Base-by-base conservation (phyloP, 2,113 vertebrate species). In the Leptodactylus fuscus region DNA sequence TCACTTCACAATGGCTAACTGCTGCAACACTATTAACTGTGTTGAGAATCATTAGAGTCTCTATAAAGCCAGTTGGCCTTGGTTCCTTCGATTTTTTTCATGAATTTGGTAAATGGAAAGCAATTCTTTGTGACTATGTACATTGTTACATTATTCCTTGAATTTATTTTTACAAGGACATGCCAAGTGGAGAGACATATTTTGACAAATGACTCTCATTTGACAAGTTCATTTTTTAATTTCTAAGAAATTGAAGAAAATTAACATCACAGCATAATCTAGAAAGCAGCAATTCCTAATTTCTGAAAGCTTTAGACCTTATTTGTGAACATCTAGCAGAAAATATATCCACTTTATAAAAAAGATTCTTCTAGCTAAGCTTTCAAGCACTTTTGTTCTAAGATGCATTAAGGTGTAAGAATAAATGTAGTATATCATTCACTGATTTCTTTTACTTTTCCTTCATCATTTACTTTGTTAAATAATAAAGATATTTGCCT, bases 151-250 rank as follows among this genome's bases (percentile, higher is more conserved):
- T 85, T 70, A 71, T 80, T 69, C 62, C 83, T 44, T 80, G 75
- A 53, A 55, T 44, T 83, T 60, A 55, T 85, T 53, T 55, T 70
- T 80, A 44, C 83, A 85, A 85, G 83, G 83, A 85, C 83, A 80
- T 79, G n/a, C 22, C 75, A 29, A 55, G 24, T 78, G 22, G 5
- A 78, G 22, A 48, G 74, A 80, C 75, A 80, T 58, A 71, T 80
- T 85, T 74, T 80, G 34, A 70, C 18, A 71, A 62, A 71, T 41
- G 10, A 16, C 12, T 55, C 22, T 32, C 18, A 51, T 85, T 70
- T 70, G 15, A 29, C 27, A 24, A 70, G 62, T 29, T 80, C n/a
- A 55, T 41, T 78, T n/a, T 85, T 38, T 53, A 15, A 77, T 78
- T 78, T 69, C 8, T 53, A 24, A 85, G n/a, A 67, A 62, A 34